A percentile compares a stretch with the other conserved stretches of the same genome.
phyloP scores from a whole-genome alignment of 37 sponge, comb jelly and placozoan genomes.

The Tethya wilhelma region DNA sequence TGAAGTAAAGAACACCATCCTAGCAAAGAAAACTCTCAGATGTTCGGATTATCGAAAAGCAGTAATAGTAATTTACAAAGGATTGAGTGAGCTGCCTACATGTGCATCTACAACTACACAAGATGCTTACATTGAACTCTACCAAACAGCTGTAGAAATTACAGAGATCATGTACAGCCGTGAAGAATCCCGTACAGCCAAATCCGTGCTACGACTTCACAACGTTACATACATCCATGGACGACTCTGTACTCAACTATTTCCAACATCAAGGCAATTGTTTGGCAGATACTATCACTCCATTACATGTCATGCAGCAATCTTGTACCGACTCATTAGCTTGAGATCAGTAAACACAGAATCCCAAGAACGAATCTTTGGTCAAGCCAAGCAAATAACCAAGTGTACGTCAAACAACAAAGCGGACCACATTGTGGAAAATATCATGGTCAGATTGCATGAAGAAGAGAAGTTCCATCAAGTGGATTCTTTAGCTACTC shows the following conservation, averaged over 20 bases:
- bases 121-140: not conserved
- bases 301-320: constrained; percentile 2
- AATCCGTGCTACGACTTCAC: not conserved
- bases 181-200: not conserved
- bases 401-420: constrained; percentile 14
- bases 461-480: not conserved
- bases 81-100: not conserved
- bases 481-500: too few species aligned
- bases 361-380: constrained; percentile 24
- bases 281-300: constrained; percentile 28
- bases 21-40: not conserved
- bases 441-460: not conserved
- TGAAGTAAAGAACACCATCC: not conserved
- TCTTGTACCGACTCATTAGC: not conserved
- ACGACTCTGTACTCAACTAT: not conserved
- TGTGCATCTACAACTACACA: too few species aligned
- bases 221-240: constrained; percentile 9
- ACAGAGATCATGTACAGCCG: not conserved
- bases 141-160: not conserved
- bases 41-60: constrained; percentile 20
- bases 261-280: not conserved
- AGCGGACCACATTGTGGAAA: constrained; percentile 13
- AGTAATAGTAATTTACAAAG: not conserved
- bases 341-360: constrained; percentile 16
- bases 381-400: constrained; percentile 8